Evolutionary conservation across 2,797 vertebrate genomes (phyloP), one percentile per base, ranked within the genome.

Genomic region (Synanceia verrucosa): DNA sequence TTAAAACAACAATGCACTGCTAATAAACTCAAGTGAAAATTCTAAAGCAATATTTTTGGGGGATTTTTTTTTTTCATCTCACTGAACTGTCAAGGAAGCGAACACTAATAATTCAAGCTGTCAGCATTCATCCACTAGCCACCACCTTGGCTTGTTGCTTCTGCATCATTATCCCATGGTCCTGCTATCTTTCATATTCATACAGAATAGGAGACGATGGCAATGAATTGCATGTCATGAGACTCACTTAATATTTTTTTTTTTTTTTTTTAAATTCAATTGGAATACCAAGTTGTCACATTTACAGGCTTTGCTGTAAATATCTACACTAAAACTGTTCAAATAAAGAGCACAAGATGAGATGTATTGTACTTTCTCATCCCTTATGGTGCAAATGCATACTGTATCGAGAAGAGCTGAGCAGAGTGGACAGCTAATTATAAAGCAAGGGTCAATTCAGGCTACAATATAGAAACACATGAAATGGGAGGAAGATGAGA

Each of bases 401-500:
- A 65, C 46, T 57, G 44, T 46, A 74, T 59, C 55, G 64, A 41
- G 67, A 72, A 68, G 73, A 78, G 33, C 62, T 21, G 61, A 71
- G 19, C 16, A 13, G 4, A 71, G 64, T 37, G 55, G 53, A 33
- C 55, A 73, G 56, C 50, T 85, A 78, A 81, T 86, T 85, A 83
- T 78, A 62, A 75, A 79, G 33, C 43, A 34, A 9, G 55, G 73
- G 58, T 81, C 73, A 85, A 41, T 57, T 63, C 65, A 78, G 65
- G 55, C 53, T 44, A 33, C 58, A 69, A 61, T 57, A 69, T 65
- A 13, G 31, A 78, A 58, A 76, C 67, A 77, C 73, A 78, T 65
- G 33, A 65, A 79, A 79, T 16, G 48, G 33, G 52, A 56, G 53
- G 44, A 65, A 58, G n/a, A 56, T 63, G 18, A 52, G 36, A 36